Conservation (phyloP, 2,888 invertebrate genomes). For the Autographa pulchrina region DNA sequence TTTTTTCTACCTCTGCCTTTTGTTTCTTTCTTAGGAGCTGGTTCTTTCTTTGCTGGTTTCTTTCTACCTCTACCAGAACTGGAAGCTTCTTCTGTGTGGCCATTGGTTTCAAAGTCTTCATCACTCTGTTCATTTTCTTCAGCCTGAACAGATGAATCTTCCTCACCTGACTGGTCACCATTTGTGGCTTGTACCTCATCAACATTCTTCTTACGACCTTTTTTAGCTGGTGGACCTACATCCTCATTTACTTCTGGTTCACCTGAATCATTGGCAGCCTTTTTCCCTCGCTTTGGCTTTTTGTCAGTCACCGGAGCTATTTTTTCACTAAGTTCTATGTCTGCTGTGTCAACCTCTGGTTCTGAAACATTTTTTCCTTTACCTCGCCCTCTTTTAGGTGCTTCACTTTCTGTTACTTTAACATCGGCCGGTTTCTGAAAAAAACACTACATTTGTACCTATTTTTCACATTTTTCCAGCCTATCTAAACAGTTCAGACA, state of each 20-base stretch:
- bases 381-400: slow-evolving; percentile 79
- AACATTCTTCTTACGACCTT: slow-evolving; percentile 77
- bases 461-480: not conserved
- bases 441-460: slow-evolving; percentile 19
- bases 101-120: slow-evolving; percentile 73
- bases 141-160: slow-evolving; percentile 62
- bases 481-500: slow-evolving; percentile 2
- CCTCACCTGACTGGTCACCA: slow-evolving; percentile 73
- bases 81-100: slow-evolving; percentile 66
- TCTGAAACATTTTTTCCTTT: slow-evolving; percentile 75
- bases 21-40: slow-evolving; percentile 64
- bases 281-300: slow-evolving; percentile 78
- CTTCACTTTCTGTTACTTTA: slow-evolving; percentile 76
- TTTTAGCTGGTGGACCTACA: slow-evolving; percentile 72
- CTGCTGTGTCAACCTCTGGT: slow-evolving; percentile 54
- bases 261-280: slow-evolving; percentile 66
- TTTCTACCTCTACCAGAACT: slow-evolving; percentile 74
- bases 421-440: slow-evolving; percentile 82
- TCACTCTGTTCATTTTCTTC: slow-evolving; percentile 70
- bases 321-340: slow-evolving; percentile 58
- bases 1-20: slow-evolving; percentile 74
- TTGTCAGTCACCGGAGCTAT: slow-evolving; percentile 62
- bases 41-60: slow-evolving; percentile 78
- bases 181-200: slow-evolving; percentile 69
- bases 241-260: slow-evolving; percentile 70